These are phyloP conservation scores for Pangasius sanitwongsei DNA, from an alignment of 2,797 vertebrate genomes.

Conservation along the genomic window DNA sequence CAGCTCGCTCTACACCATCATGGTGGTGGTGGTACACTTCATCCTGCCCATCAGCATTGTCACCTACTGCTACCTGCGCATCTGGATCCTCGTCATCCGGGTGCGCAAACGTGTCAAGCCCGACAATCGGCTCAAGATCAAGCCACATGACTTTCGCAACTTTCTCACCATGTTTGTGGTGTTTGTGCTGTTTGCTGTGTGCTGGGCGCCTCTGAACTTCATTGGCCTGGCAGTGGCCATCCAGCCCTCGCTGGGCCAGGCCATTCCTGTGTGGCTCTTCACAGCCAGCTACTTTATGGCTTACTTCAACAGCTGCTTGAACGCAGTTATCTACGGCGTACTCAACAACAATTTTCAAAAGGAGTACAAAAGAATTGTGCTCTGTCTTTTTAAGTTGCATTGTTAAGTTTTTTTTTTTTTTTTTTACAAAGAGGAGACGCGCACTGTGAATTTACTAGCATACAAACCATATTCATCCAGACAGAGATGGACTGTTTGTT, in stretches of 20 bases:
- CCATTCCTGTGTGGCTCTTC: constrained; percentile 82
- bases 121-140: constrained; percentile 74
- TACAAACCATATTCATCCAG: constrained; percentile 24
- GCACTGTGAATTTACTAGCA: constrained; percentile 49
- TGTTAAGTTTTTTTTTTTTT: constrained; percentile 63
- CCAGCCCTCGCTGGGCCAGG: constrained; percentile 69
- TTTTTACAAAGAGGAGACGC: constrained; percentile 24
- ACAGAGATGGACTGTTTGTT: background rate
- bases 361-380: constrained; percentile 83
- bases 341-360: constrained; percentile 85
- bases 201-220: constrained; percentile 84
- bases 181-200: constrained; percentile 84
- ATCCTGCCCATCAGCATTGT: constrained; percentile 82
- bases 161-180: constrained; percentile 87
- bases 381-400: constrained; percentile 76
- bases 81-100: constrained; percentile 82
- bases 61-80: constrained; percentile 83
- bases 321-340: constrained; percentile 81
- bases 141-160: constrained; percentile 81
- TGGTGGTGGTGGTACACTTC: constrained; percentile 83
- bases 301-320: constrained; percentile 87
- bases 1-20: constrained; percentile 82
- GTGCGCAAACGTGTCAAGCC: constrained; percentile 78
- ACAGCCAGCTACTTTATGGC: constrained; percentile 86
- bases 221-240: constrained; percentile 82